Evolutionary conservation across 2,113 vertebrate species (phyloP).

Genomic region (Prunella himalayana): DNA sequence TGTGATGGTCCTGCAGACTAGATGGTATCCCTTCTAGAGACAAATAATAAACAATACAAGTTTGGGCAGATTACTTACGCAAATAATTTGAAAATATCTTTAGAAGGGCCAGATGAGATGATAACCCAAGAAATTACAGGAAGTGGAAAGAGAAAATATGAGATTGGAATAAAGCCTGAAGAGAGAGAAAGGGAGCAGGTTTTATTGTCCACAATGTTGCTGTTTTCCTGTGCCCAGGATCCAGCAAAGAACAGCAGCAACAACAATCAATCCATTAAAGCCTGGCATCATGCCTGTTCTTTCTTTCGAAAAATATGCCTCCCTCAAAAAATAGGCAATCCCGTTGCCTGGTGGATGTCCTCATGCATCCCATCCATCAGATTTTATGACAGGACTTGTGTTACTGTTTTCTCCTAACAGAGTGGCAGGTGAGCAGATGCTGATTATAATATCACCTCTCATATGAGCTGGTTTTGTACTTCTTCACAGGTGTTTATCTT

Average conservation of each 20-base stretch:
- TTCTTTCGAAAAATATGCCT: neutral
- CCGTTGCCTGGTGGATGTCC: neutral
- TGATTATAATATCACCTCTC: neutral
- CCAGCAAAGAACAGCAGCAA: neutral
- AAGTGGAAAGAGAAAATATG: neutral
- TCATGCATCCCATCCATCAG: neutral
- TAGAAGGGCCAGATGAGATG: neutral
- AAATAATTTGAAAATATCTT: neutral
- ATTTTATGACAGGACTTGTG: neutral
- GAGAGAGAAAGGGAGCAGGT: neutral
- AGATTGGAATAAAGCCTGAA: neutral
- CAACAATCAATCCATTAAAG: neutral
- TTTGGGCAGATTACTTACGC: neutral
- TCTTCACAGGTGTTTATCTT: neutral
- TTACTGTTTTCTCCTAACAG: neutral
- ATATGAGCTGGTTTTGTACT: neutral
- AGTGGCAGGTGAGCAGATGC: neutral
- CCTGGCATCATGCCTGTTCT: neutral
- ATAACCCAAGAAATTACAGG: neutral
- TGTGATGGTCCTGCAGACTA: neutral
- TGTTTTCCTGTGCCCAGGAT: neutral
- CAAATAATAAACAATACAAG: neutral
- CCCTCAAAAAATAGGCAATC: neutral
- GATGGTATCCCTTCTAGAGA: neutral
- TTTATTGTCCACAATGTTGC: neutral